Conservation (phyloP, 2,113 vertebrate species). For the Crotalus horridus region DNA sequence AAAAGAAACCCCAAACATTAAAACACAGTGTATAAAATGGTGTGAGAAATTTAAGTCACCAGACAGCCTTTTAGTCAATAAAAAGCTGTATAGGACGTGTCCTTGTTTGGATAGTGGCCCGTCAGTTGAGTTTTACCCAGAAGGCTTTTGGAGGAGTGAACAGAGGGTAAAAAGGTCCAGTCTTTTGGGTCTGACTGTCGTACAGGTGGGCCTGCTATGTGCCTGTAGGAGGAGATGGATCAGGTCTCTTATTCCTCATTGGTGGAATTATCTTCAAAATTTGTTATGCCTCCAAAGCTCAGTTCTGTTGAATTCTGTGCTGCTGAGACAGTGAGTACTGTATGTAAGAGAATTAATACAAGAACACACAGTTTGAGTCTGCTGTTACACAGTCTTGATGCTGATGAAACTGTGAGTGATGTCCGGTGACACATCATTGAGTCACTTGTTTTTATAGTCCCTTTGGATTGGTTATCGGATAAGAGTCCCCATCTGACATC, state of each 20-base stretch:
- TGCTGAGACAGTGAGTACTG: slow-evolving; percentile 92
- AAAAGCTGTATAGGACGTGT: slow-evolving; percentile 83
- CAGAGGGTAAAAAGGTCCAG: slow-evolving; percentile 61
- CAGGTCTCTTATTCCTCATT: slow-evolving; percentile 82
- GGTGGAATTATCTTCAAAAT: slow-evolving; percentile 87
- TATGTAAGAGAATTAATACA: slow-evolving; percentile 93
- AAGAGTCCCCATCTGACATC: slow-evolving; percentile 90
- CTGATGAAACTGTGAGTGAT: slow-evolving; percentile 87
- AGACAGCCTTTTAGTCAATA: slow-evolving; percentile 84
- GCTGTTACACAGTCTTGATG: slow-evolving; percentile 92
- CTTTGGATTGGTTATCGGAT: slow-evolving; percentile 79
- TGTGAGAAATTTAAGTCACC: slow-evolving; percentile 92
- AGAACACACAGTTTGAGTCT: slow-evolving; percentile 96
- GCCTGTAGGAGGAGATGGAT: slow-evolving; percentile 41
- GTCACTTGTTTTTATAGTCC: slow-evolving; percentile 83
- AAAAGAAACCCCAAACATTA: slow-evolving; percentile 83
- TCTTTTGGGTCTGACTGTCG: slow-evolving; percentile 53
- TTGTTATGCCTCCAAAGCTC: slow-evolving; percentile 79
- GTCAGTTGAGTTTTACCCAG: slow-evolving; percentile 67
- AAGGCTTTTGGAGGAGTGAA: slow-evolving; percentile 69
- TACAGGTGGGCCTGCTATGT: slow-evolving; percentile 53
- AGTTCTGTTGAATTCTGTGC: slow-evolving; percentile 89
- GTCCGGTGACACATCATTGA: slow-evolving; percentile 84
- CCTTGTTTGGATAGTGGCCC: slow-evolving; percentile 75
- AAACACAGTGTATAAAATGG: slow-evolving; percentile 99